Evolutionary conservation across 2,797 vertebrate genomes (phyloP).

Genomic region (Vireo griseus): DNA sequence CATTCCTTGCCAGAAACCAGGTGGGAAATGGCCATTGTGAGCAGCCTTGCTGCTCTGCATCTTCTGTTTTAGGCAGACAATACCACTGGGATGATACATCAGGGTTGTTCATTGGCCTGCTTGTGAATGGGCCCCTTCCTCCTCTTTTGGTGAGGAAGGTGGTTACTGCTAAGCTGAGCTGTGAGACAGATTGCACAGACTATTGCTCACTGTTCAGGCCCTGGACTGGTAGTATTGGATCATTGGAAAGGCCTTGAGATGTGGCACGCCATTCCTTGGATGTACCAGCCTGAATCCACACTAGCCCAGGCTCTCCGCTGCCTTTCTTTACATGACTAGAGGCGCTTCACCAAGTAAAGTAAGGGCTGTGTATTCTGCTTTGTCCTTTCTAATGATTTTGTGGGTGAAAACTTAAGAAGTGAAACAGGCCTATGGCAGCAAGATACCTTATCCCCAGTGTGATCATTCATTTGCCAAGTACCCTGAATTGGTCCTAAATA

Average conservation of each 20-base stretch:
- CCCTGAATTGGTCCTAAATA: neutral
- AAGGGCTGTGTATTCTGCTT: neutral
- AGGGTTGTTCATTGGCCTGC: neutral
- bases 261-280: rapidly evolving
- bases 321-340: neutral
- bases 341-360: neutral
- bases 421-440: neutral
- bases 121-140: neutral
- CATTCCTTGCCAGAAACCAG: neutral
- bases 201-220: neutral
- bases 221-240: neutral
- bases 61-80: neutral
- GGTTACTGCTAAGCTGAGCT: neutral
- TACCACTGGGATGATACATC: rapidly evolving
- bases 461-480: neutral
- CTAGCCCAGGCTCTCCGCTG: neutral
- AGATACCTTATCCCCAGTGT: neutral
- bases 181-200: neutral
- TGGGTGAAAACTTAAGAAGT: neutral
- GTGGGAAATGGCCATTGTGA: neutral
- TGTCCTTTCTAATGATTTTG: neutral
- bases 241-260: neutral
- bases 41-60: neutral
- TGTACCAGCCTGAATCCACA: neutral
- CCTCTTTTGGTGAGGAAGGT: neutral